Percentiles rank a stretch among this genome's conserved stretches.
These are phyloP conservation scores for Drosophila ustulata DNA, from an alignment of 2,888 invertebrate species.

Conservation along the genomic window DNA sequence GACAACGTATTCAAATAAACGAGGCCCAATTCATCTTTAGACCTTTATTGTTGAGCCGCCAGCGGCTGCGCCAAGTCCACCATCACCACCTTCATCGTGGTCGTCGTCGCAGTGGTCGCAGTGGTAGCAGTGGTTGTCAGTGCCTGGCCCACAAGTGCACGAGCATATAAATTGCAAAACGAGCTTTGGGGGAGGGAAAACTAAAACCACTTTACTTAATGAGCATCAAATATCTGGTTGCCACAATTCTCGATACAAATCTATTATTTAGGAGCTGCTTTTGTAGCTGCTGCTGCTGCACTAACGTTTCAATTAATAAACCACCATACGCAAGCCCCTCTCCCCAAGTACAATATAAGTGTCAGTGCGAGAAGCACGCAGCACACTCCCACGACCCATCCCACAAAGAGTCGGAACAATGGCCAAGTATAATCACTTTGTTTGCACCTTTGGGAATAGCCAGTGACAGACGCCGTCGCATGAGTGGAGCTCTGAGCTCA, in stretches of 20 bases:
- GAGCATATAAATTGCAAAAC: constrained; percentile 65
- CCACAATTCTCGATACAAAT: constrained; percentile 81
- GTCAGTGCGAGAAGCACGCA: constrained; percentile 33
- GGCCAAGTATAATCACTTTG: constrained; percentile 83
- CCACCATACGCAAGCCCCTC: constrained; percentile 53
- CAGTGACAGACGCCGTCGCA: constrained; percentile 75
- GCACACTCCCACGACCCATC: constrained; percentile 46
- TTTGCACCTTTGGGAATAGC: constrained; percentile 82
- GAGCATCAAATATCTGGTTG: constrained; percentile 83
- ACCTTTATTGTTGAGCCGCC: constrained; percentile 69
- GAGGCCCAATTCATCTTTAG: constrained; percentile 82
- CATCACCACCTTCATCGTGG: background rate
- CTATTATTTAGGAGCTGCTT: constrained; percentile 79
- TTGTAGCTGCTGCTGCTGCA: constrained; percentile 62
- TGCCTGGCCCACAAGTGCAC: constrained; percentile 20
- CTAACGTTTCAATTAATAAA: constrained; percentile 74
- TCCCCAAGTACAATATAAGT: constrained; percentile 19
- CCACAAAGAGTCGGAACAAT: constrained; percentile 71
- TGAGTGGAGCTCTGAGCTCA: constrained; percentile 56
- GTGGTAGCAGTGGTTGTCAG: constrained; percentile 7
- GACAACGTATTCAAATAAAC: constrained; percentile 83
- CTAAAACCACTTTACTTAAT: constrained; percentile 84
- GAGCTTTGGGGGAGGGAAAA: constrained; percentile 36
- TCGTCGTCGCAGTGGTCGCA: background rate
- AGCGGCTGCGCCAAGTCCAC: constrained; percentile 14